These are phyloP conservation scores for Eilema caniola DNA, from an alignment of 2,888 invertebrate species.

Conservation along the genomic window DNA sequence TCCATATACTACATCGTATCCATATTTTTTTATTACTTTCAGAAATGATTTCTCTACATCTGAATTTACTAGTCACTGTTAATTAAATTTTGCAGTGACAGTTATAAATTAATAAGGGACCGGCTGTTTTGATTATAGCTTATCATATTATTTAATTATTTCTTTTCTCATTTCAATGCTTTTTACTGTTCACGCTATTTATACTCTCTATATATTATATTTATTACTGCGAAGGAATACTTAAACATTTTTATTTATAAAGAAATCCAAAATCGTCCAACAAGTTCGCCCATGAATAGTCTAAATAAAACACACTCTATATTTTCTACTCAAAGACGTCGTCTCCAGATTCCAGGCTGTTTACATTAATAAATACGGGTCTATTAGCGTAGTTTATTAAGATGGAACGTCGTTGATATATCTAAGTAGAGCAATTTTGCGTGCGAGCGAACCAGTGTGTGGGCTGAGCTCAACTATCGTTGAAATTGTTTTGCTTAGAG, in stretches of 20 bases:
- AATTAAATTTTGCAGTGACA: background rate
- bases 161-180: background rate
- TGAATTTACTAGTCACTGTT: background rate
- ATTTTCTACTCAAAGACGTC: constrained; percentile 43
- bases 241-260: background rate
- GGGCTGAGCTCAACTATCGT: constrained; percentile 6
- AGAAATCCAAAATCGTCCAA: constrained; percentile 40
- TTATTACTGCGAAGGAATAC: background rate
- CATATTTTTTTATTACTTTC: background rate
- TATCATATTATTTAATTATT: background rate
- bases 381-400: constrained; percentile 50
- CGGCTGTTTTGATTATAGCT: background rate
- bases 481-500: constrained; percentile 3
- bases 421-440: constrained; percentile 44
- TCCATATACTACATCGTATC: background rate
- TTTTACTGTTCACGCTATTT: background rate
- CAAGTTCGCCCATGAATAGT: constrained; percentile 48
- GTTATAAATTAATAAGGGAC: background rate
- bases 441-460: constrained; percentile 33
- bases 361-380: constrained; percentile 52
- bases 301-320: constrained; percentile 34
- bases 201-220: background rate
- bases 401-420: constrained; percentile 39
- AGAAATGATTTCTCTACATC: background rate
- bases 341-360: constrained; percentile 39